phyloP scores from a whole-genome alignment of 2,797 vertebrate genomes.

The Hippopotamyrus pictus region DNA sequence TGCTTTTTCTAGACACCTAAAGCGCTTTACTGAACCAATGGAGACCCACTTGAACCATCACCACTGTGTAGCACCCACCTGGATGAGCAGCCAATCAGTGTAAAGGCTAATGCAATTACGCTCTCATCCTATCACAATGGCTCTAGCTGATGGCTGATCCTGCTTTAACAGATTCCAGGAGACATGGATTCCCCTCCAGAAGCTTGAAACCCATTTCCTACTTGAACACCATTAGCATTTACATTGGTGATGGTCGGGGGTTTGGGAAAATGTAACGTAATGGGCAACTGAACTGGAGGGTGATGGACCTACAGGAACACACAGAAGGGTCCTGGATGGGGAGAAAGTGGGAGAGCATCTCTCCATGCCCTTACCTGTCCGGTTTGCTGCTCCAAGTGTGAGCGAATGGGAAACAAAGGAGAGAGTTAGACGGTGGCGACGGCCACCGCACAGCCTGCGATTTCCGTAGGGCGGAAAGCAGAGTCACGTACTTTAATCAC shows the following conservation, averaged over 20 bases:
- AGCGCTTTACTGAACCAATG: background rate
- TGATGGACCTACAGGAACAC: background rate
- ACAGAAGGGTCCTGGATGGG: background rate
- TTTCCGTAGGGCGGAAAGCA: conserved; percentile 40
- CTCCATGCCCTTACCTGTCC: conserved; percentile 85
- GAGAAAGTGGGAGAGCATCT: background rate
- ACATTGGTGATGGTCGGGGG: background rate
- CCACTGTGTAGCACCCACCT: background rate
- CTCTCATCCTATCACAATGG: background rate
- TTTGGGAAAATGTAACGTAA: background rate
- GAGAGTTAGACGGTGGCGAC: conserved; percentile 63
- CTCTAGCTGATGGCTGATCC: background rate
- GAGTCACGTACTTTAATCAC: conserved; percentile 31
- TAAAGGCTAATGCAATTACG: background rate
- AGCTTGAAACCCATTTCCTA: background rate
- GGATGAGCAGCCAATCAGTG: background rate
- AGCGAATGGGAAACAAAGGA: conserved; percentile 74
- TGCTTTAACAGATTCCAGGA: background rate
- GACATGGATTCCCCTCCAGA: background rate
- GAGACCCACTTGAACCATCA: background rate
- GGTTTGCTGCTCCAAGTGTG: conserved; percentile 98
- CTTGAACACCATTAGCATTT: background rate
- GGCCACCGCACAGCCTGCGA: background rate
- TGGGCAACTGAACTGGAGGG: background rate
- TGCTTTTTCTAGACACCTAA: background rate